Conservation (phyloP, 2,888 invertebrate genomes). For the Callimorpha dominula region DNA sequence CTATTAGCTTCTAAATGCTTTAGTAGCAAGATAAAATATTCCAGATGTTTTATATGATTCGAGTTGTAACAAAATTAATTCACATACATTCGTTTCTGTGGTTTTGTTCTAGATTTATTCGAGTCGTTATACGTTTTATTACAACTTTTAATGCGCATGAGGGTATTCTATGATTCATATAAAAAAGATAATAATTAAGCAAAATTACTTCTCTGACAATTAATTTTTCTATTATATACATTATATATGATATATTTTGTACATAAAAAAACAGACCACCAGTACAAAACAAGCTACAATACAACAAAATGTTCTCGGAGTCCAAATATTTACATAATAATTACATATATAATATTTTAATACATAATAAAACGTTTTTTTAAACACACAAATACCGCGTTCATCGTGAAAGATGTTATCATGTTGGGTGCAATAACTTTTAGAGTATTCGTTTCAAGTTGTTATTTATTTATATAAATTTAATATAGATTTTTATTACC, state of each 20-base stretch:
- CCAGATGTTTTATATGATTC: conserved; percentile 26
- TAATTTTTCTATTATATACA: conserved; percentile 29
- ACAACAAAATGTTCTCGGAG: conserved; percentile 31
- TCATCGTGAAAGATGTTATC: conserved; percentile 58
- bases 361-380: conserved; percentile 38
- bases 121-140: conserved; percentile 22
- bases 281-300: conserved; percentile 37
- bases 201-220: conserved; percentile 34
- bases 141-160: conserved; percentile 19
- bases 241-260: conserved; percentile 29
- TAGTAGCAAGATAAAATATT: conserved; percentile 43
- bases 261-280: conserved; percentile 25
- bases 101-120: conserved; percentile 24
- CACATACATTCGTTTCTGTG: conserved; percentile 5
- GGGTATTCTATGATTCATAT: conserved; percentile 32
- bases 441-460: conserved; percentile 44
- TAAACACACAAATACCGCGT: conserved; percentile 39
- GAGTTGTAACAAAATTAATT: conserved; percentile 22
- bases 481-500: conserved; percentile 29
- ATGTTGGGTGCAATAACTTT: conserved; percentile 58
- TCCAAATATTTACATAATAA: conserved; percentile 48
- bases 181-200: conserved; percentile 30
- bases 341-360: conserved; percentile 49
- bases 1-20: conserved; percentile 59
- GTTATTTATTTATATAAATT: conserved; percentile 30